Conservation (phyloP, 2,888 invertebrate genomes). For the Ganaspis brasiliensis region DNA sequence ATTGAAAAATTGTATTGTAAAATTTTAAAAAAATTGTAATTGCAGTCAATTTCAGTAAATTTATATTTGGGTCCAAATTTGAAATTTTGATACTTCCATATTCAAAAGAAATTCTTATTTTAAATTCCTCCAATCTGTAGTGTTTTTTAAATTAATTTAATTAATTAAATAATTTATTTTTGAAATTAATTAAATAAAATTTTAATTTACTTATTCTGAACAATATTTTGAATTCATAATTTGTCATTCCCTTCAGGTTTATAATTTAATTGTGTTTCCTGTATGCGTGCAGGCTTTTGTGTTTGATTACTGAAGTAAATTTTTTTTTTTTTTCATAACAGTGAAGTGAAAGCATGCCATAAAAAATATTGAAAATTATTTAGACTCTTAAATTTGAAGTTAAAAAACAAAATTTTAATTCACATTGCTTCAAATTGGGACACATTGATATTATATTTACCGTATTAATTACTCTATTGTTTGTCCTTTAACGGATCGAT, state of each 20-base stretch:
- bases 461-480: slow-evolving; percentile 16
- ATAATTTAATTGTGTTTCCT: slow-evolving; percentile 4
- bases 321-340: slow-evolving; percentile 1
- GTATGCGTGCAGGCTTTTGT: background rate
- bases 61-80: too few species aligned
- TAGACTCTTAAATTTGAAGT: background rate
- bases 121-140: too few species aligned
- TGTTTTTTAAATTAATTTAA: too few species aligned
- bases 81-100: too few species aligned
- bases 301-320: background rate
- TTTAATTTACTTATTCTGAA: background rate
- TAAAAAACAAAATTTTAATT: background rate
- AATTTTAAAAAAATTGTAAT: background rate
- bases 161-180: too few species aligned
- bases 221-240: background rate
- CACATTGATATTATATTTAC: background rate
- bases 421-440: background rate
- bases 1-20: too few species aligned
- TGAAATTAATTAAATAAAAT: background rate
- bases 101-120: too few species aligned
- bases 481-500: background rate
- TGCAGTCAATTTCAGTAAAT: background rate
- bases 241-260: background rate
- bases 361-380: background rate
- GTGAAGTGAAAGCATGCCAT: background rate